A percentile compares a stretch with the other conserved stretches of the same genome.
Conservation (phyloP, 2,113 vertebrate genomes). For the Ceuthmochares aereus region DNA sequence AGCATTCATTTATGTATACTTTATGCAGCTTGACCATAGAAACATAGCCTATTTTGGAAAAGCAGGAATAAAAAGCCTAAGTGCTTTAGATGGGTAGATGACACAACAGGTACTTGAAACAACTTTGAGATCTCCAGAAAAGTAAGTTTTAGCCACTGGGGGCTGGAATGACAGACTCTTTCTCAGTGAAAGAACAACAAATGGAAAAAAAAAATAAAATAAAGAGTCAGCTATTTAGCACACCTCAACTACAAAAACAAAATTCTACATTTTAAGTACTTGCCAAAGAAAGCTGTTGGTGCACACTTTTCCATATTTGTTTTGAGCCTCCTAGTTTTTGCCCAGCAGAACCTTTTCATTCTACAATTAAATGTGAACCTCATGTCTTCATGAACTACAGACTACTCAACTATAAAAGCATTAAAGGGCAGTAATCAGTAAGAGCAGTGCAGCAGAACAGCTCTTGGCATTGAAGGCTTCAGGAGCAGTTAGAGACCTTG, state of each 20-base stretch:
- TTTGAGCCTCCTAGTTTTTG: background rate
- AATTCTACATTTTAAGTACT: background rate
- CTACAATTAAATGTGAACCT: background rate
- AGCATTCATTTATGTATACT: background rate
- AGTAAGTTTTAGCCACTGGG: background rate
- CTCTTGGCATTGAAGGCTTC: background rate
- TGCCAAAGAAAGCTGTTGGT: background rate
- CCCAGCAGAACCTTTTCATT: background rate
- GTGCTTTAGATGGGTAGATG: background rate
- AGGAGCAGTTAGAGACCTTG: background rate
- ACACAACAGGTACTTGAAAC: background rate
- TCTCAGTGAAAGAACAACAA: background rate
- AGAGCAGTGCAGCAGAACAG: background rate
- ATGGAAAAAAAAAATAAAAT: background rate
- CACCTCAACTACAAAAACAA: background rate
- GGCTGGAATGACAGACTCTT: background rate
- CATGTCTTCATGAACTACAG: background rate
- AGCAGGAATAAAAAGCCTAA: background rate
- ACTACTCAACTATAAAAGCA: background rate
- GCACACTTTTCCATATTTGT: background rate
- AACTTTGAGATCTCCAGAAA: background rate
- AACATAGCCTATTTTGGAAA: background rate
- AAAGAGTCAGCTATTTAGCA: background rate
- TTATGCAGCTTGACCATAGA: background rate
- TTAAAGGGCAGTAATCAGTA: background rate